These are phyloP conservation scores for Sandelia bainsii DNA, from an alignment of 2,797 vertebrate genomes.

Conservation along the genomic window DNA sequence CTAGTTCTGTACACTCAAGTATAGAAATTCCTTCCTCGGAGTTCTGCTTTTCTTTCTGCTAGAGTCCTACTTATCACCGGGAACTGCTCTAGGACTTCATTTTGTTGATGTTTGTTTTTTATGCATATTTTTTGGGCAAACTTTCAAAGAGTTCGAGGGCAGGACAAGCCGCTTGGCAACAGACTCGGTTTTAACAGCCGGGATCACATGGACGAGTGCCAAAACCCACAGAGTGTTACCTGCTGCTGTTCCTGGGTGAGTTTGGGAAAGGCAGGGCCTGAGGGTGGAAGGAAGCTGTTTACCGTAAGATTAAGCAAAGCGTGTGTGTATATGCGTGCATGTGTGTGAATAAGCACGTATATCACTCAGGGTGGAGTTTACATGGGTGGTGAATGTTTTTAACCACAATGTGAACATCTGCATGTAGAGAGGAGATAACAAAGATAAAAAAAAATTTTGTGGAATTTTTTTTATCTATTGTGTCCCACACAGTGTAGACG, in stretches of 20 bases:
- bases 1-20: slow-evolving; percentile 31
- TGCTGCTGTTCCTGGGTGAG: slow-evolving; percentile 65
- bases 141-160: slow-evolving; percentile 63
- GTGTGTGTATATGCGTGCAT: slow-evolving; percentile 21
- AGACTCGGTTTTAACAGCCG: slow-evolving; percentile 54
- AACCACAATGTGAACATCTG: slow-evolving; percentile 61
- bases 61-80: not conserved
- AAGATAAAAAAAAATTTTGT: slow-evolving; percentile 13
- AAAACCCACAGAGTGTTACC: slow-evolving; percentile 76
- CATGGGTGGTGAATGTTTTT: slow-evolving; percentile 26
- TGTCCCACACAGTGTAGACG: slow-evolving; percentile 19
- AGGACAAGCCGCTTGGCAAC: slow-evolving; percentile 65
- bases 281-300: slow-evolving; percentile 69
- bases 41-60: slow-evolving; percentile 59
- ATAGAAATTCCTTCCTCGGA: slow-evolving; percentile 40
- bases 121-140: slow-evolving; percentile 61
- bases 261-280: slow-evolving; percentile 72
- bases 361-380: slow-evolving; percentile 53
- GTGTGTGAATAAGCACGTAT: slow-evolving; percentile 49
- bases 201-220: slow-evolving; percentile 73
- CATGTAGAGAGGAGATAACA: slow-evolving; percentile 36
- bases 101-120: slow-evolving; percentile 32
- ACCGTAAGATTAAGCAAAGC: slow-evolving; percentile 67
- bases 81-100: slow-evolving; percentile 29
- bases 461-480: not conserved